phyloP scores from a whole-genome alignment of 2,113 vertebrate species.

The Zosterops lateralis region DNA sequence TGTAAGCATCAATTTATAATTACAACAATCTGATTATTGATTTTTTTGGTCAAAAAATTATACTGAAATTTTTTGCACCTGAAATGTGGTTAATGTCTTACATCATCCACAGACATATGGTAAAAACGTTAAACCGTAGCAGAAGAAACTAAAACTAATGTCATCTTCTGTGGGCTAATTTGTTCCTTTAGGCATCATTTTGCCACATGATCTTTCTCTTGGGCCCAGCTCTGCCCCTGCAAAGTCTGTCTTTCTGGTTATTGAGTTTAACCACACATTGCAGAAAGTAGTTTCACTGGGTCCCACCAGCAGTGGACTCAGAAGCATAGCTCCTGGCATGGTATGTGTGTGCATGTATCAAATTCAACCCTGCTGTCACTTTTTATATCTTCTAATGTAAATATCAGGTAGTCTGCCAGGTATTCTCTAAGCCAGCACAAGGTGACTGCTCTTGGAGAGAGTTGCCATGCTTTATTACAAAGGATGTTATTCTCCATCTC shows the following conservation, averaged over 20 bases:
- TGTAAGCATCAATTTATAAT: not conserved
- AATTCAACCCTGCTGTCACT: not conserved
- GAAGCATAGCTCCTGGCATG: not conserved
- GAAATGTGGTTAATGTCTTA: not conserved
- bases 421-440: not conserved
- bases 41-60: not conserved
- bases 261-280: not conserved
- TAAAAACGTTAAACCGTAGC: not conserved
- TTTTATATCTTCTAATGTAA: not conserved
- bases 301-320: not conserved
- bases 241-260: not conserved
- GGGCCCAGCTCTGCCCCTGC: not conserved
- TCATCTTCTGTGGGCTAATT: not conserved
- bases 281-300: not conserved
- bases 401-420: not conserved
- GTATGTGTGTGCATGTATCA: not conserved
- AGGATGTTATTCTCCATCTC: not conserved
- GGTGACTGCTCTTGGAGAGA: not conserved
- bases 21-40: not conserved
- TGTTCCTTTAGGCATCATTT: conserved; percentile 3
- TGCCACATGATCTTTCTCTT: not conserved
- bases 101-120: not conserved
- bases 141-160: conserved; percentile 2
- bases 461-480: not conserved
- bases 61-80: not conserved